Evolutionary conservation across 1,140 invertebrate species (phyloP).

Genomic region (Pogonomyrmex californicus): DNA sequence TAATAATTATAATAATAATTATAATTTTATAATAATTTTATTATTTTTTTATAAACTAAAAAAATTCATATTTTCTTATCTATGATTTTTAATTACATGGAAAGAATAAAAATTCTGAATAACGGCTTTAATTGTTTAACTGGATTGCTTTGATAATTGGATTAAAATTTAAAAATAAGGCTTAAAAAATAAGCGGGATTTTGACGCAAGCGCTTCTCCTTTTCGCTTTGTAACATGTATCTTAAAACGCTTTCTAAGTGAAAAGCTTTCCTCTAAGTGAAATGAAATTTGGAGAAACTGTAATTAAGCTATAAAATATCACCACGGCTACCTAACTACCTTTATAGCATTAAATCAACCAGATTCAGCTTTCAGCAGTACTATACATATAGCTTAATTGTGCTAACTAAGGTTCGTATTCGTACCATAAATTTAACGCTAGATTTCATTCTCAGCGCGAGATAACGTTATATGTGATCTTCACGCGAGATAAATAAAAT

Average conservation of each 20-base stretch:
- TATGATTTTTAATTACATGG: neutral
- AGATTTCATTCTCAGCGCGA: constrained; percentile 8
- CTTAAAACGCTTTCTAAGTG: neutral
- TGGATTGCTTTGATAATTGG: neutral
- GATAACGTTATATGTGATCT: constrained; percentile 31
- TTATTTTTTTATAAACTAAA: neutral
- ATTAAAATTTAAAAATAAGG: neutral
- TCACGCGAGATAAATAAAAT: constrained; percentile 19
- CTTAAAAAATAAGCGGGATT: neutral
- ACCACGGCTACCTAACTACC: constrained; percentile 11
- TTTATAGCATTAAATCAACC: constrained; percentile 42
- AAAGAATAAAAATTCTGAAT: neutral
- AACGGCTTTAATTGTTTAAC: neutral
- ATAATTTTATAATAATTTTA: too few relatives aligned
- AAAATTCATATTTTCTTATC: neutral
- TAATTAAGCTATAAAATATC: constrained; percentile 52
- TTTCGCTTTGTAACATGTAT: neutral
- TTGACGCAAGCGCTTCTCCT: neutral
- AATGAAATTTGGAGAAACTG: constrained; percentile 44
- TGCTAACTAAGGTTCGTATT: constrained; percentile 19
- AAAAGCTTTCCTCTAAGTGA: constrained; percentile 1
- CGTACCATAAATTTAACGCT: constrained; percentile 36
- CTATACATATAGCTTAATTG: constrained; percentile 40
- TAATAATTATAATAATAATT: too few relatives aligned
- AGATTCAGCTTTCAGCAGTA: constrained; percentile 44